phyloP scores from a whole-genome alignment of 2,797 vertebrate species.

The Phoeniculus purpureus region DNA sequence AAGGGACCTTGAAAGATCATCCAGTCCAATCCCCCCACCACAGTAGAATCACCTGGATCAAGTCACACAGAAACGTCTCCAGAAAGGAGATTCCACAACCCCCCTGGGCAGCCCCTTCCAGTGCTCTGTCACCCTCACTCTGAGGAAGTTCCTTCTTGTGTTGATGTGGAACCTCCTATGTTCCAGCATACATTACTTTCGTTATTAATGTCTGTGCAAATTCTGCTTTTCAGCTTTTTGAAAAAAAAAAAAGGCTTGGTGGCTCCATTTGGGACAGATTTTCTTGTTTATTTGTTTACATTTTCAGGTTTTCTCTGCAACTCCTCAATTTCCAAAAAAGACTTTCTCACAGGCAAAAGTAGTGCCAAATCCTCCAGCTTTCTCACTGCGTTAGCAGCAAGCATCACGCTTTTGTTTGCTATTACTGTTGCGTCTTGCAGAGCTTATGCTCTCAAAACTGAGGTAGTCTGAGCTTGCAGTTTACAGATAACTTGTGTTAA shows the following conservation, averaged over 20 bases:
- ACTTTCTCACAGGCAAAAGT: not conserved
- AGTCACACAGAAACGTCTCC: too few species aligned
- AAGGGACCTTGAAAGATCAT: too few species aligned
- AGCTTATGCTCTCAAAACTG: not conserved
- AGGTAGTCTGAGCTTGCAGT: not conserved
- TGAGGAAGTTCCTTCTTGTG: too few species aligned
- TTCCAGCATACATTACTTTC: not conserved
- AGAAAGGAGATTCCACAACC: too few species aligned
- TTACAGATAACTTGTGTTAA: not conserved
- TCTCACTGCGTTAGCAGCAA: not conserved
- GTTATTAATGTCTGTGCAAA: not conserved
- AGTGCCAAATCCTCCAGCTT: not conserved
- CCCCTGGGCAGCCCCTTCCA: too few species aligned
- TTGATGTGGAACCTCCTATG: too few species aligned
- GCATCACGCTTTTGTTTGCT: not conserved
- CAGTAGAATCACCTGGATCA: too few species aligned
- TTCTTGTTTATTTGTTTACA: rapidly evolving
- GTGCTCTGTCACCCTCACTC: too few species aligned
- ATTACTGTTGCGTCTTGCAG: not conserved
- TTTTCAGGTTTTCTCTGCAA: not conserved
- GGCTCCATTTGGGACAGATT: not conserved
- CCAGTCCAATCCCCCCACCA: too few species aligned
- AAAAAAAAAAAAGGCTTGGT: not conserved
- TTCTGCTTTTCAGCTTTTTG: not conserved
- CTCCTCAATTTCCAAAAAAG: not conserved